phyloP scores from a whole-genome alignment of 2,113 vertebrate genomes.

The Epinephelus lanceolatus region DNA sequence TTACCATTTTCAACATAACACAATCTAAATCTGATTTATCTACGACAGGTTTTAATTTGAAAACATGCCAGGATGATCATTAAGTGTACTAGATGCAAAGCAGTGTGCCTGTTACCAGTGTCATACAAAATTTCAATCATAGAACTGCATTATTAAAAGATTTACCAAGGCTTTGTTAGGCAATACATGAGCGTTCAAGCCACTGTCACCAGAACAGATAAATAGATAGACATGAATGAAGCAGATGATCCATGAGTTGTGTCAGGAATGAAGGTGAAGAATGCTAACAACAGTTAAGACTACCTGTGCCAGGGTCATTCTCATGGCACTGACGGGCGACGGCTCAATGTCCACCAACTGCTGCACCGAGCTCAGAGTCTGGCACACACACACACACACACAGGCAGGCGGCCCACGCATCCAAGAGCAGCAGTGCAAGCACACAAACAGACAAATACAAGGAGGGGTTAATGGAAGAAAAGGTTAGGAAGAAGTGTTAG shows the following conservation, averaged over 20 bases:
- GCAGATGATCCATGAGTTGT: slow-evolving; percentile 48
- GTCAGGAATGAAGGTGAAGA: slow-evolving; percentile 41
- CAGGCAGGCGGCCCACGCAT: slow-evolving; percentile 31
- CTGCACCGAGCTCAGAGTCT: slow-evolving; percentile 96
- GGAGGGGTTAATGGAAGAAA: slow-evolving; percentile 64
- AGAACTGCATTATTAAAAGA: neutral
- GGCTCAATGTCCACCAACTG: slow-evolving; percentile 99
- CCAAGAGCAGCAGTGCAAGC: slow-evolving; percentile 58
- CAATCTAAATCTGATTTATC: neutral
- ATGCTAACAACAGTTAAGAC: slow-evolving; percentile 70
- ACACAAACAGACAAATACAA: slow-evolving; percentile 64
- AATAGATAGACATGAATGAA: slow-evolving; percentile 14
- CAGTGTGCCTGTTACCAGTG: neutral
- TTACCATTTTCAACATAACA: neutral
- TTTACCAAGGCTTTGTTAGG: neutral
- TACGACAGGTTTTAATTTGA: neutral
- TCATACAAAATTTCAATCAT: slow-evolving; percentile 4
- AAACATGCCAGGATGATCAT: neutral
- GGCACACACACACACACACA: slow-evolving; percentile 71
- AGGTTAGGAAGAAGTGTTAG: slow-evolving; percentile 64
- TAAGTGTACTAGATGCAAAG: neutral
- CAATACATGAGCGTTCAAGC: neutral
- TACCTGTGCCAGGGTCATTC: slow-evolving; percentile 99
- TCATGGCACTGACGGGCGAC: slow-evolving; percentile 97
- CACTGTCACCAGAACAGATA: slow-evolving; percentile 3